Percentiles rank a stretch among this genome's conserved stretches.
Evolutionary conservation across 2,888 invertebrate species (phyloP).

Genomic region (Aleiodes leptofemur): DNA sequence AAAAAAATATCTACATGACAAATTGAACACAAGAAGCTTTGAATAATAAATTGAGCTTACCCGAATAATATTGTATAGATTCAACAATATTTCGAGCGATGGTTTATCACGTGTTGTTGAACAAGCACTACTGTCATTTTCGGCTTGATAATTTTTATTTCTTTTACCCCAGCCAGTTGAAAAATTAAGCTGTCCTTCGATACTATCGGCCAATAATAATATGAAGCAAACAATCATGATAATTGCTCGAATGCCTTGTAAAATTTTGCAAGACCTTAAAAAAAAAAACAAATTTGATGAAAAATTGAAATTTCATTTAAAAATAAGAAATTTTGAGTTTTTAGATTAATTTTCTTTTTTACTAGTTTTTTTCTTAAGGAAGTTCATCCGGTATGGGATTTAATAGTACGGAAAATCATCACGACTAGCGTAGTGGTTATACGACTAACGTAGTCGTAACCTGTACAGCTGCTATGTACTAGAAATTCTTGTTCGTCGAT

Average conservation of each 20-base stretch:
- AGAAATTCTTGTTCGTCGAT: no score
- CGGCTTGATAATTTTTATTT: slow-evolving; percentile 54
- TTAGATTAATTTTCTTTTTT: no score
- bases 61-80: slow-evolving; percentile 63
- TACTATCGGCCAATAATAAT: slow-evolving; percentile 45
- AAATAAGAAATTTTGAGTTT: no score
- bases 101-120: slow-evolving; percentile 52
- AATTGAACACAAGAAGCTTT: neutral
- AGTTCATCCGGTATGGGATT: no score
- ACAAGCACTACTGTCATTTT: slow-evolving; percentile 50
- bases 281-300: neutral
- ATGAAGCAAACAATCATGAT: slow-evolving; percentile 52
- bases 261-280: slow-evolving; percentile 50
- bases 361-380: no score
- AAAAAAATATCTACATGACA: neutral
- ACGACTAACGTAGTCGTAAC: no score
- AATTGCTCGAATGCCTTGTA: slow-evolving; percentile 42
- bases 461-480: no score
- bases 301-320: no score
- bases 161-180: slow-evolving; percentile 71
- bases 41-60: slow-evolving; percentile 49
- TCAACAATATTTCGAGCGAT: slow-evolving; percentile 60
- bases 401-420: no score
- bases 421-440: no score
- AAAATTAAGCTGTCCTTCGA: slow-evolving; percentile 66